These are phyloP conservation scores for Dimorphilus gyrociliatus DNA, from an alignment of 2,888 invertebrate genomes.

Conservation along the genomic window DNA sequence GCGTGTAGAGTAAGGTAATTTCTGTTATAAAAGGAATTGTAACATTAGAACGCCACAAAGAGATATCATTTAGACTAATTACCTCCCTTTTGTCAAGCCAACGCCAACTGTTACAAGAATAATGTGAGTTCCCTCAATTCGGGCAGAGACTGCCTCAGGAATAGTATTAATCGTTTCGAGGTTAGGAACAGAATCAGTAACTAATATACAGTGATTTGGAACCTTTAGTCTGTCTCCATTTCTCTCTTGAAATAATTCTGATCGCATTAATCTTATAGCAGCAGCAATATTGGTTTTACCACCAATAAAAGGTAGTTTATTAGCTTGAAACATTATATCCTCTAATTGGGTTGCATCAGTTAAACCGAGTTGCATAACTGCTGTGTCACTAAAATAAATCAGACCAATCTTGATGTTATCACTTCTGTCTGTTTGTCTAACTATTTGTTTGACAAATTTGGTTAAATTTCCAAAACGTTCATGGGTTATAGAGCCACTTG, in stretches of 20 bases:
- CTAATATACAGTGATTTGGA: conserved; percentile 24
- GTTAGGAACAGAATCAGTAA: conserved; percentile 26
- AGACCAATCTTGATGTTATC: conserved; percentile 22
- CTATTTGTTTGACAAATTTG: conserved; percentile 18
- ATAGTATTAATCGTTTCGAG: conserved; percentile 17
- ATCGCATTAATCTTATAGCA: conserved; percentile 17
- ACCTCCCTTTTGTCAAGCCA: conserved; percentile 16
- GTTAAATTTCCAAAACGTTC: conserved; percentile 19
- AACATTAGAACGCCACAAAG: no score
- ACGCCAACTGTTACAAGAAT: conserved; percentile 22
- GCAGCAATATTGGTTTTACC: conserved; percentile 26
- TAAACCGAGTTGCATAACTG: conserved; percentile 21
- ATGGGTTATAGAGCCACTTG: conserved; percentile 22
- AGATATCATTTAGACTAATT: no score
- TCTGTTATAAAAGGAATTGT: conserved; percentile 4
- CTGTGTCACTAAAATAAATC: conserved; percentile 27
- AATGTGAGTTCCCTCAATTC: conserved; percentile 19
- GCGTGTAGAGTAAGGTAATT: conserved; percentile 10
- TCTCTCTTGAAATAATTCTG: conserved; percentile 17
- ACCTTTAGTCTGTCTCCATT: conserved; percentile 17
- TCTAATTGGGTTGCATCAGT: conserved; percentile 12
- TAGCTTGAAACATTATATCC: conserved; percentile 11
- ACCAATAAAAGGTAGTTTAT: conserved; percentile 17
- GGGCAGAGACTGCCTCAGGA: conserved; percentile 22
- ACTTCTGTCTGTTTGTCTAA: conserved; percentile 9